Base-by-base conservation (phyloP, 2,888 invertebrate species). In the Lithophane socia region DNA sequence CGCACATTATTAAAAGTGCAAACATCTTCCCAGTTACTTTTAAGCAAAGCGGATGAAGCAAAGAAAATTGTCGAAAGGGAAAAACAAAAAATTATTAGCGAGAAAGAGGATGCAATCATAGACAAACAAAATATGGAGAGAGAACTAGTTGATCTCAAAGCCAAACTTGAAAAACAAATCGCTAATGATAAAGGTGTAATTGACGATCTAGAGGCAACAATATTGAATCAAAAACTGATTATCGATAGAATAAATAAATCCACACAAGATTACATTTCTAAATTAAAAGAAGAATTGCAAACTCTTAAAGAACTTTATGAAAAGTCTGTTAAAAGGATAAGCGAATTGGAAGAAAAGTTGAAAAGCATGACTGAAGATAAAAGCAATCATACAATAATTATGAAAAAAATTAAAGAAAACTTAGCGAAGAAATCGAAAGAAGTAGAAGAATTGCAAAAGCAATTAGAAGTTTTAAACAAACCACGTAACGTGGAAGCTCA, bases 41-140 rank as follows among this genome's bases (percentile, higher is more conserved):
- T 94, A 82, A 92, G 86, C 66, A 96, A 96, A 92, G 94, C 96
- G 0, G 94, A 96, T 75, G 95, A 96, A 90, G 95, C 96, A 10
- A 95, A 94, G 84, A 93, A 89, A 86, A 87, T 95, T 56, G 92
- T 94, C 9, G 96, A 96, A 91, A 94, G 92, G 82, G 96, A 96
- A 88, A 95, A 94, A 88, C 93, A 93, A 88, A 96, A 95, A 88
- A 94, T 95, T 73, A 79, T 92, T 1, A 89, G 85, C 82, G 96
- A 96, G 85, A 96, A 96, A 89, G 96, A 96, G 89, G 94, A 94
- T 72, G 94, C 94, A 21, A 89, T 95, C 54, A 90, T 83, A 82
- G 94, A 94, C 64, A 93, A 90, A 90, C 75, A 91, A 29, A 86
- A 85, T 60, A 89, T 95, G 88, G 94, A 95, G 87, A 91, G 90